phyloP scores from a whole-genome alignment of 2,113 vertebrate species.

The Phainopepla nitens region DNA sequence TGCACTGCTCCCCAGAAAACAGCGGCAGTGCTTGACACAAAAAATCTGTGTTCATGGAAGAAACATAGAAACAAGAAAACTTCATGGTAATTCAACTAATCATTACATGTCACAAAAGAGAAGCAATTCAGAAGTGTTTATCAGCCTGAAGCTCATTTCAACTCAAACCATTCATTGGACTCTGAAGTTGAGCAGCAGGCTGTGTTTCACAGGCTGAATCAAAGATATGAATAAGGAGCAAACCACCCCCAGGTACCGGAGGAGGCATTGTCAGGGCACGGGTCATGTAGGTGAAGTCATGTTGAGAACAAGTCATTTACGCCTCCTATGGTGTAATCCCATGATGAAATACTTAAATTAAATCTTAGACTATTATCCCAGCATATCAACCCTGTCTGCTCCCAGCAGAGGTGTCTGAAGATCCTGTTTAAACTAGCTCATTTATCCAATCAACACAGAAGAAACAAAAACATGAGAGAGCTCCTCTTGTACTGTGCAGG shows the following conservation, averaged over 20 bases:
- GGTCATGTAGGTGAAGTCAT: neutral
- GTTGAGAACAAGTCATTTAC: neutral
- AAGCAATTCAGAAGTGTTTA: neutral
- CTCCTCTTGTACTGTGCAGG: neutral
- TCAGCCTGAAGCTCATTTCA: neutral
- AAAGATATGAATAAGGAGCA: neutral
- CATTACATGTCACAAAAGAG: neutral
- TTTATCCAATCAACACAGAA: constrained; percentile 26
- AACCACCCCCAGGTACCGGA: neutral
- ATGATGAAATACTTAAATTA: constrained; percentile 6
- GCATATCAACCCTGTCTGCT: neutral
- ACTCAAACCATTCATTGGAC: neutral
- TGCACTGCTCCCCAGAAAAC: neutral
- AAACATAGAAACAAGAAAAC: neutral
- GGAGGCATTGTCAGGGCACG: neutral
- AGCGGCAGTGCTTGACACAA: neutral
- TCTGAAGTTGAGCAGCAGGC: neutral
- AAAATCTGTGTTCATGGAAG: neutral
- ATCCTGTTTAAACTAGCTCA: constrained; percentile 40
- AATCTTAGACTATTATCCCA: neutral
- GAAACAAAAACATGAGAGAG: neutral
- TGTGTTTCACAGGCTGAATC: neutral
- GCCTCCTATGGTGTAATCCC: neutral
- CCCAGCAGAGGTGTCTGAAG: neutral
- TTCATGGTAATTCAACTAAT: neutral